Base-by-base conservation (phyloP, 64 coral and sea anemone genomes). In the Dendronephthya gigantea region DNA sequence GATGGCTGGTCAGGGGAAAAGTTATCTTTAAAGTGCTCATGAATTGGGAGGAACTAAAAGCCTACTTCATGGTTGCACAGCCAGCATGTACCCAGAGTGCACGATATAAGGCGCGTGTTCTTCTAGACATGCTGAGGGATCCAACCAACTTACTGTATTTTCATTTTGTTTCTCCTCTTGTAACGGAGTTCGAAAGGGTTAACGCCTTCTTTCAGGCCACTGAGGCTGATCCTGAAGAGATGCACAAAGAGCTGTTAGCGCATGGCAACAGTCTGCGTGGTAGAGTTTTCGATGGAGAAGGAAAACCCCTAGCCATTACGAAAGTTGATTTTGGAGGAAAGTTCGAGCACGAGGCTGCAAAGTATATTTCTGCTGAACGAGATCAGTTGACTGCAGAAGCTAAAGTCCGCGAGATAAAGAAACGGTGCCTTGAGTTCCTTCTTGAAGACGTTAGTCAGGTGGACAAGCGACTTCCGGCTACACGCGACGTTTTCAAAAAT, bases 241-340 rank as follows among this genome's bases (percentile, higher is more conserved):
- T 75, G 69, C 17, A 14, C 69, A 75, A 25, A 14, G 69, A 75
- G 25, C 15, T 75, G 35, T 9, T 7, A 33, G 6, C 69, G 4
- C 69, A 75, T 30, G 34, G 30, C 69, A 32, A 75, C 30, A 75
- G 69, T 75, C 69, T 75, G 6, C 35, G n/a, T 27, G 69, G 29
- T 3, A 75, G 69, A 75, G 69, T 75, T 75, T 75, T 75, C 17
- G 69, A 75, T 27, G 9, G 2, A 2, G 69, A 34, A 38, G 69
- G 69, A 32, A 75, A 16, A 75, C 69, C 29, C 30, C 69, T 75
- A 33, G 3, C 69, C 28, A 75, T 75, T 13, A 30, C 30, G 69
- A 75, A 75, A 16, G 69, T 75, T 37, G 69, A 75, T 75, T 75
- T 75, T 75, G 69, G 69, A 5, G 69, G 9, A 16, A 75, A 75